Base-by-base conservation (phyloP, 2,113 vertebrate genomes). In the Pelecanoides urinatrix region DNA sequence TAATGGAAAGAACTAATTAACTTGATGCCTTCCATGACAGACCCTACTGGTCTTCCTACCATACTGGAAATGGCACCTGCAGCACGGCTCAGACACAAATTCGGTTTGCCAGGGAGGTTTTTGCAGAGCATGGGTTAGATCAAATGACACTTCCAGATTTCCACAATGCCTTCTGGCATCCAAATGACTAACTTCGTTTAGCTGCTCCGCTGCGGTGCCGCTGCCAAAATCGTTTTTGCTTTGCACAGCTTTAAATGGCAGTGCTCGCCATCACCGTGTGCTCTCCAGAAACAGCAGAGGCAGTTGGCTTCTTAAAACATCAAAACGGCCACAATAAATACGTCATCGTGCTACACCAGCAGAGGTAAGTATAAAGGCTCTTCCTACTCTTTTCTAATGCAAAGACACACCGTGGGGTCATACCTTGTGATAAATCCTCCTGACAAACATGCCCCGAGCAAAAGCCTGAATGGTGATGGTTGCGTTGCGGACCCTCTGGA, bases 401-500 rank as follows among this genome's bases (percentile, higher is more conserved):
- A 22, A 45, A 62, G 38, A 30, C 7, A 32, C 30, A 22, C 27
- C 1, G 0, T n/a, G 36, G 63, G 34, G 4, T 7, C 16, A 1
- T 97, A 99, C 99, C 99, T 99, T 97, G 55, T 8, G 97, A 98
- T 98, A 99, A 70, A 96, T 95, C 72, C 97, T 97, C 82, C 99
- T 98, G 38, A 98, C 99, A 78, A 98, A 98, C 99, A 99, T 99
- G 90, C 99, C 99, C 45, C 98, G 96, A 29, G 98, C 55, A 58
- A 97, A 99, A 80, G 99, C 98, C 97, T 99, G 99, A 94, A 99
- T 99, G 86, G 98, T 96, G 87, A 99, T 0, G 0, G 98, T 83
- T 0, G 99, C 98, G 1, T 10, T 49, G 38, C 93, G 97, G 79
- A 97, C 59, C 22, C 94, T 97, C 96, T 95, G 98, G 90, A 97